phyloP scores from a whole-genome alignment of 1,140 invertebrate genomes.

The Tetramorium parvispinum region DNA sequence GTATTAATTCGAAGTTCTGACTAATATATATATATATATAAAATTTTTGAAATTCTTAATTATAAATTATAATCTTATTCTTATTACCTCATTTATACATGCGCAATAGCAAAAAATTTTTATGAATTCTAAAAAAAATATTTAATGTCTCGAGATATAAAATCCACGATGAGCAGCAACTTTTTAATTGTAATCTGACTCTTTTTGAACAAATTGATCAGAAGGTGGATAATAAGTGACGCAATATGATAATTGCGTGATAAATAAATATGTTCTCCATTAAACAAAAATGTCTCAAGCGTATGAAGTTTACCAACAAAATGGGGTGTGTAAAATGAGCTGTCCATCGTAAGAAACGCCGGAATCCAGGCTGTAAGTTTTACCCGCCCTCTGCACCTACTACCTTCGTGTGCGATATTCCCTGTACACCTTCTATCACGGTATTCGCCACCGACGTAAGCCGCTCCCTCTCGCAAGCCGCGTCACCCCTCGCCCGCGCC shows the following conservation, averaged over 20 bases:
- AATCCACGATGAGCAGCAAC: neutral
- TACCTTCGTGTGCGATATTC: slow-evolving; percentile 59
- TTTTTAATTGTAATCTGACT: neutral
- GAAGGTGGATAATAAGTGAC: neutral
- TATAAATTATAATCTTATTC: neutral
- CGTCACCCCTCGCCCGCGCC: slow-evolving; percentile 52
- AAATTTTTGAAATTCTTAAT: neutral
- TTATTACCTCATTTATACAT: neutral
- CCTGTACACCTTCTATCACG: slow-evolving; percentile 58
- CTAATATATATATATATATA: neutral
- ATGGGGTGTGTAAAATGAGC: slow-evolving; percentile 62
- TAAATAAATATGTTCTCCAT: neutral
- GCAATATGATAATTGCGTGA: neutral
- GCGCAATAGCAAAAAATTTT: neutral
- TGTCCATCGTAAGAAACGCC: slow-evolving; percentile 26
- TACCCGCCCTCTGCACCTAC: slow-evolving; percentile 64
- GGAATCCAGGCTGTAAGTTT: slow-evolving; percentile 63
- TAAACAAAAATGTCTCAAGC: neutral
- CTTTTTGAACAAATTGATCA: neutral
- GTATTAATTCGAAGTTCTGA: neutral
- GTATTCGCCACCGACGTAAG: slow-evolving; percentile 56
- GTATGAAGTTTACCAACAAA: slow-evolving; percentile 31
- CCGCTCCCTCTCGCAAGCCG: slow-evolving; percentile 39
- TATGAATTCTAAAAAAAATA: neutral
- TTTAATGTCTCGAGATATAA: neutral